Evolutionary conservation across 2,113 vertebrate genomes (phyloP), one percentile per base, ranked within the genome.

Genomic region (Menura novaehollandiae): DNA sequence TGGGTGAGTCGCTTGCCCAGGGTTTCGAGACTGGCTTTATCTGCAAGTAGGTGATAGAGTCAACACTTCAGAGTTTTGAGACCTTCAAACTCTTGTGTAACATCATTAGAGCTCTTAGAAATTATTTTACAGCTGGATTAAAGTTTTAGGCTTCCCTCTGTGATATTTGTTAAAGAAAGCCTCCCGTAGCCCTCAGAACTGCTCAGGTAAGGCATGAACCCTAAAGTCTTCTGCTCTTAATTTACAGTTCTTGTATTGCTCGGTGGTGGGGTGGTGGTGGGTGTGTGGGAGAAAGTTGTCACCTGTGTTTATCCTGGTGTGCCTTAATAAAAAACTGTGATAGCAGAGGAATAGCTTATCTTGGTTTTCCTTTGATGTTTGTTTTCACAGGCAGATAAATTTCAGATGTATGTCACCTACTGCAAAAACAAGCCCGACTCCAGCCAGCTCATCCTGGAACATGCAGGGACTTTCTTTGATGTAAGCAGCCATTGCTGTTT

Each of bases 351-450:
- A 85, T 49, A 59, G 39, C 53, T 97, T 56, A 94, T 68, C 62
- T 84, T 93, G n/a, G 44, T 89, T 95, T 95, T 67, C 74, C 46
- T 44, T 84, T 88, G 88, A 91, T 95, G 80, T 97, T 97, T 97
- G 73, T 97, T 96, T 98, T 97, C 94, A 87, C 97, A 99, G 99
- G 99, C 99, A 85, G 99, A 99, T 97, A 99, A 99, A 97, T 99
- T 99, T 98, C 99, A 99, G 96, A 99, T 99, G 97, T 99, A 99
- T 85, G 99, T 99, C 88, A 98, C 99, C 91, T 99, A 99, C 98
- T 99, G 99, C 97, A 99, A 99, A 98, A 99, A 99, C 97, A 99
- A 99, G 94, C 99, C 99, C 20, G 99, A 99, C 97, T 99, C 99
- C 96, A 99, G 97, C 95, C 99, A 99, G 97, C 99, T 99, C 72